Base-by-base conservation (phyloP, 2,888 invertebrate genomes). In the Anoncus sp. region DNA sequence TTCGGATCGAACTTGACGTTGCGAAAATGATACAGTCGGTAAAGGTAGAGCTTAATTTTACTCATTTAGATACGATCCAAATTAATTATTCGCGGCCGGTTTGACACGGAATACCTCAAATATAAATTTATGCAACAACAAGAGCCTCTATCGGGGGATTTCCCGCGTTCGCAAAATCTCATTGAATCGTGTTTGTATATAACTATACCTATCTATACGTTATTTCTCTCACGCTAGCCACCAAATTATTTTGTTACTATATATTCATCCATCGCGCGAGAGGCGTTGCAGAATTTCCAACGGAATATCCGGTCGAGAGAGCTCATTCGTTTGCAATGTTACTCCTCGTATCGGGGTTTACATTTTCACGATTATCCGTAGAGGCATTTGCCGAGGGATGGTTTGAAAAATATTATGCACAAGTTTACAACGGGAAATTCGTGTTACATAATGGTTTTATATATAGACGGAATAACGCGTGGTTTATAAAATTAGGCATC, bases 201-300 rank as follows among this genome's bases (percentile, higher is more conserved):
- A 49, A 20, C 7, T 16, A 45, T n/a, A 10, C 4, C 1, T 27
- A 27, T 45, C 16, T 35, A 27, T 16, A n/a, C 31, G 24, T n/a
- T n/a, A 31, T 9, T 45, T 7, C 24, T 16, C 53, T 60, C 45
- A 45, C 24, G 63, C 35, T 57, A 38, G 53, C 31, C 63, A 55
- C 84, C 87, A 88, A 88, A 89, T 89, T 89, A 89, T 88, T 87
- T 86, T 88, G 79, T 88, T 86, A 87, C 85, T 31, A 86, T 83
- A 83, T 82, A 84, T 85, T n/a, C n/a, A n/a, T 85, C 83, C 85
- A 81, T 81, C 84, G 80, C 35, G 40, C 43, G 53, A 16, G 10
- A n/a, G 14, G 16, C 40, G 12, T 38, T 27, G 43, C 7, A 9
- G 18, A 35, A 49, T 31, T 9, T 63, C 43, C 43, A 38, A 10